Conservation (phyloP, 1,140 invertebrate species). For the Drosophila ogumai region DNA sequence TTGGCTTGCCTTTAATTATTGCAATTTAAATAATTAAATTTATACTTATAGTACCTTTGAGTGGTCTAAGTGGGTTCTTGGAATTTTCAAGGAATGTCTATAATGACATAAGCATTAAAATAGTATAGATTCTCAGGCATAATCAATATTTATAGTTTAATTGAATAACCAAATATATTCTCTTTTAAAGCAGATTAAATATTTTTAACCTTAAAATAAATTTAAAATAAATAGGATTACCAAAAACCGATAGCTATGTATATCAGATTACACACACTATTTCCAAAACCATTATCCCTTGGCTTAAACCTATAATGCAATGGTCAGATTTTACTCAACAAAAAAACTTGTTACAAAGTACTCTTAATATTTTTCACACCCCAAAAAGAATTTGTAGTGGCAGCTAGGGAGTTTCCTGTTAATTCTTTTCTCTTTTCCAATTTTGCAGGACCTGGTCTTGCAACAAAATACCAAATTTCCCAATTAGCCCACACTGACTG, state of each 20-base stretch:
- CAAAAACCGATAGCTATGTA: background rate
- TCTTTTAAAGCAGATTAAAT: too few species aligned
- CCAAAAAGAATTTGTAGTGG: background rate
- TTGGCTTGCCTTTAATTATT: slow-evolving; percentile 1
- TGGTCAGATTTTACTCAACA: background rate
- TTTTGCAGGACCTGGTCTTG: slow-evolving; percentile 1
- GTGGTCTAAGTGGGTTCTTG: background rate
- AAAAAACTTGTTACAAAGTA: slow-evolving; percentile 12
- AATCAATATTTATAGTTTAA: background rate
- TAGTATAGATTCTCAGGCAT: too few species aligned
- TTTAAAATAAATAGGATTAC: background rate
- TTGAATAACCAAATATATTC: background rate
- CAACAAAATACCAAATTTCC: slow-evolving; percentile 23
- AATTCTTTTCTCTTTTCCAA: background rate
- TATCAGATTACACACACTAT: background rate
- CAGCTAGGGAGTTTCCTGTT: background rate
- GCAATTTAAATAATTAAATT: slow-evolving; percentile 20
- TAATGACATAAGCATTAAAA: background rate
- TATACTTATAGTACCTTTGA: background rate
- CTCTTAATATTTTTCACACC: slow-evolving; percentile 15
- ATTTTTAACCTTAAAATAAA: too few species aligned
- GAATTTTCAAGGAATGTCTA: background rate
- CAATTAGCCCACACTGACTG: slow-evolving; percentile 25
- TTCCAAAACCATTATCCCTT: background rate
- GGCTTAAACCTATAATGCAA: background rate